phyloP scores from a whole-genome alignment of 1,140 invertebrate genomes.

The Orchestia grillus region DNA sequence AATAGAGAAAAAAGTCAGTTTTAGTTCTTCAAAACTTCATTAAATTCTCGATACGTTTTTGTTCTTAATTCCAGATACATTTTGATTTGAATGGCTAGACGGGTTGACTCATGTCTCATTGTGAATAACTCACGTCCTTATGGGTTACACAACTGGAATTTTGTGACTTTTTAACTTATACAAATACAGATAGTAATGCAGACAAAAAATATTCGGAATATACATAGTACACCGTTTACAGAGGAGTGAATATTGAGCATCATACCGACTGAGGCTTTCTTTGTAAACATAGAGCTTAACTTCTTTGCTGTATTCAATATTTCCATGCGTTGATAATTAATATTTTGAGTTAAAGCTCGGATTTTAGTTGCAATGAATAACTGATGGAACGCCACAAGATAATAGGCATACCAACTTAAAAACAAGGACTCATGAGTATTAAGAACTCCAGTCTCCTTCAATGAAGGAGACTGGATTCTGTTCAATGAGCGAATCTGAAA shows the following conservation, averaged over 20 bases:
- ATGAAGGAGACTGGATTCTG: too few species aligned
- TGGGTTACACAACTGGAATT: not conserved
- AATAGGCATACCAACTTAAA: too few species aligned
- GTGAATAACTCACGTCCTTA: not conserved
- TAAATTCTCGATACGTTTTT: not conserved
- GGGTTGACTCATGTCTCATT: not conserved
- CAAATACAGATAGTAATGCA: not conserved
- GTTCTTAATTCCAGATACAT: not conserved
- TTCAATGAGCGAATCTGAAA: too few species aligned
- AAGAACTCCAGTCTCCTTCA: too few species aligned
- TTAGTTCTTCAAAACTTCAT: not conserved
- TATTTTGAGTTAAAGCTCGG: too few species aligned
- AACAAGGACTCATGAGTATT: too few species aligned
- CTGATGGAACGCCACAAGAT: too few species aligned
- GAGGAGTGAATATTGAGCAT: not conserved
- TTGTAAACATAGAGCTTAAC: too few species aligned
- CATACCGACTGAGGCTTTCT: too few species aligned
- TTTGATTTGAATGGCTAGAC: not conserved
- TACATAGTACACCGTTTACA: not conserved
- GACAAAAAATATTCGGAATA: not conserved
- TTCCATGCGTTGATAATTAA: too few species aligned
- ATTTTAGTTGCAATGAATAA: too few species aligned
- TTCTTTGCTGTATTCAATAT: too few species aligned
- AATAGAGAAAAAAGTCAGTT: not conserved
- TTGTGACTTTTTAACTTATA: not conserved